Evolutionary conservation across 2,888 invertebrate species (phyloP), one percentile per base, ranked within the genome.

Genomic region (Stenotaenia linearis): DNA sequence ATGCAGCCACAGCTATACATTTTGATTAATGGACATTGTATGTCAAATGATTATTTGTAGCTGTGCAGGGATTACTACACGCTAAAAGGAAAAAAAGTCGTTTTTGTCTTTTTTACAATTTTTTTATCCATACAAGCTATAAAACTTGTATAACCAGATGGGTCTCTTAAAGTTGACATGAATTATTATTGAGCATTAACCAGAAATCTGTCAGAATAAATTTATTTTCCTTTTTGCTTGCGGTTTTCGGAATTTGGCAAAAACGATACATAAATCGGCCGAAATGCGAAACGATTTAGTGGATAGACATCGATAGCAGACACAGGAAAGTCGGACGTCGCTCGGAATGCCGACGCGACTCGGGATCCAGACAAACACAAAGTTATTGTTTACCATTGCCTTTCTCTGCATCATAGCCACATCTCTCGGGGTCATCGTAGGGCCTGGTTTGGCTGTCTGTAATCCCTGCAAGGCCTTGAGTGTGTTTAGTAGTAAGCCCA

Each of bases 401-500:
- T 78, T 45, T 30, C 80, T 81, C 61, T 76, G 79, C 25, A 56
- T 50, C 9, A 21, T n/a, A 12, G 28, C 80, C 40, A 61, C 56
- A 23, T 78, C 45, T 28, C 56, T 35, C 12, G n/a, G 81, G 78
- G n/a, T 79, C 32, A 56, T 78, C 21, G 23, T 50, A 25, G 6
- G 61, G 37, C 79, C 79, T 45, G 78, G 81, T 81, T 32, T 83
- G 82, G 50, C 32, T 12, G 28, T 74, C 75, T 79, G 79, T 15
- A 79, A 74, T 37, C 74, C 79, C 82, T 96, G 96, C 77, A 96
- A 92, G 78, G 93, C 92, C 79, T 95, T 91, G 81, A 97, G 89
- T 0, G 96, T 91, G 86, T 95, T 95, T 83, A 97, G 87, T 10
- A 97, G 89, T 75, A 95, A 88, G 5, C 92, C 91, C 1, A 96